Conservation (phyloP, 2,797 vertebrate species). For the Ispidina lecontei region DNA sequence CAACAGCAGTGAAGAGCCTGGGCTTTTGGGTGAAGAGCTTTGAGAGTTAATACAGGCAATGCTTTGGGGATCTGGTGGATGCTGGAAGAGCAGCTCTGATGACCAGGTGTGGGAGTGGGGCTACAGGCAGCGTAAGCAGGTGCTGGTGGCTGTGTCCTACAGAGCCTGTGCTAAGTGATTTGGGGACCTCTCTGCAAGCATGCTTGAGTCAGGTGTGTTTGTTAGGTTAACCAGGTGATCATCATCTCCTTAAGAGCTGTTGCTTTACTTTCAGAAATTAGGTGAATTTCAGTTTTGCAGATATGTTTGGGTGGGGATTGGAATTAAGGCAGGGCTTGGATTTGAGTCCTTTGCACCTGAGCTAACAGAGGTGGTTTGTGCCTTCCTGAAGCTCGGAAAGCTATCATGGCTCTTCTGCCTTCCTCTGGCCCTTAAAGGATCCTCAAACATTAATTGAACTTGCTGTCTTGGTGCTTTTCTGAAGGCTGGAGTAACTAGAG, state of each 20-base stretch:
- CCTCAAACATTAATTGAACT: not conserved
- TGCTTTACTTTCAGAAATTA: not conserved
- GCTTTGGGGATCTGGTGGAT: no score
- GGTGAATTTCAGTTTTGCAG: not conserved
- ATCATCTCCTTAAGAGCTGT: not conserved
- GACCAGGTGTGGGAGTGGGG: no score
- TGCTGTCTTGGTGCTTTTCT: not conserved
- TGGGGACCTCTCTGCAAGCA: not conserved
- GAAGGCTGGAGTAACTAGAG: not conserved
- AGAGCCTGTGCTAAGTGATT: not conserved
- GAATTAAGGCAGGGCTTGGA: not conserved
- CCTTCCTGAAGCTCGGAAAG: not conserved
- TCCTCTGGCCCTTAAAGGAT: not conserved
- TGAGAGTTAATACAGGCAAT: no score
- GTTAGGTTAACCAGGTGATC: not conserved
- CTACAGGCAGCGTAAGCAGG: no score
- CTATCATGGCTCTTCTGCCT: not conserved
- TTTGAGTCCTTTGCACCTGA: not conserved
- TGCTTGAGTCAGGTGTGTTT: not conserved
- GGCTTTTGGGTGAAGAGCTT: no score
- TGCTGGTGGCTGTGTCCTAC: no score
- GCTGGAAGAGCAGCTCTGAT: no score
- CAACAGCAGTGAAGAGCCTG: no score
- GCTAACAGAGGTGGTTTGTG: fast-evolving
- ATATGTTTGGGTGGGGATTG: not conserved